Percentiles rank a stretch among this genome's conserved stretches.
Conservation (phyloP, 2,888 invertebrate genomes). For the Spilarctia lutea region DNA sequence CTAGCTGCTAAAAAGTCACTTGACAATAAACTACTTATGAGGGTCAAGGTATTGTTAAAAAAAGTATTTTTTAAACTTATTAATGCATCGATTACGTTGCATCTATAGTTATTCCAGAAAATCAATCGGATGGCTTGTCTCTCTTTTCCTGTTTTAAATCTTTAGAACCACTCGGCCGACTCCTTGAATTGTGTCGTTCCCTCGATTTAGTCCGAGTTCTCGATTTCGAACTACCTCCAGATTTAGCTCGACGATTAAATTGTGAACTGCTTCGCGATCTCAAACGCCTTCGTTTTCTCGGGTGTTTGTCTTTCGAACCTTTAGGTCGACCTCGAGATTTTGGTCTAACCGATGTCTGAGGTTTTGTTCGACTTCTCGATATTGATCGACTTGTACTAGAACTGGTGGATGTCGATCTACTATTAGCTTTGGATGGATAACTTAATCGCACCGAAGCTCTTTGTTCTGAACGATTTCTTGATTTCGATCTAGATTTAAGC, state of each 20-base stretch:
- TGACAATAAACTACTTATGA: neutral
- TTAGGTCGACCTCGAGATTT: constrained; percentile 16
- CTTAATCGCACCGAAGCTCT: neutral
- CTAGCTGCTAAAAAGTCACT: neutral
- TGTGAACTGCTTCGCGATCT: constrained; percentile 2
- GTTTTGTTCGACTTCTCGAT: neutral
- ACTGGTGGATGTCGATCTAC: constrained; percentile 1
- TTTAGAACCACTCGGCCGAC: constrained; percentile 8
- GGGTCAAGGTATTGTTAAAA: neutral
- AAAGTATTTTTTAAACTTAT: neutral
- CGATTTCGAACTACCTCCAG: constrained; percentile 6
- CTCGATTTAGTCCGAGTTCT: constrained; percentile 10
- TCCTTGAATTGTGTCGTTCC: constrained; percentile 3
- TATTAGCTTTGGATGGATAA: constrained; percentile 1
- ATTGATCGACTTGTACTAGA: constrained; percentile 1
- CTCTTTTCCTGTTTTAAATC: constrained; percentile 11
- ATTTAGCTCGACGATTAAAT: neutral
- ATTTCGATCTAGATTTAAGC: neutral
- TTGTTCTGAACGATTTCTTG: constrained; percentile 1
- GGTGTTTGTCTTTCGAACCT: constrained; percentile 21
- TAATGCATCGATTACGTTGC: neutral
- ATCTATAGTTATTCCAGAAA: neutral
- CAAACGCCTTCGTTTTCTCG: constrained; percentile 20
- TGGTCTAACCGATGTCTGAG: neutral
- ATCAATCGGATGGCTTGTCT: neutral